A percentile compares a stretch with the other conserved stretches of the same genome.
Evolutionary conservation across 2,888 invertebrate genomes (phyloP).

Genomic region (Hydriomena furcata): DNA sequence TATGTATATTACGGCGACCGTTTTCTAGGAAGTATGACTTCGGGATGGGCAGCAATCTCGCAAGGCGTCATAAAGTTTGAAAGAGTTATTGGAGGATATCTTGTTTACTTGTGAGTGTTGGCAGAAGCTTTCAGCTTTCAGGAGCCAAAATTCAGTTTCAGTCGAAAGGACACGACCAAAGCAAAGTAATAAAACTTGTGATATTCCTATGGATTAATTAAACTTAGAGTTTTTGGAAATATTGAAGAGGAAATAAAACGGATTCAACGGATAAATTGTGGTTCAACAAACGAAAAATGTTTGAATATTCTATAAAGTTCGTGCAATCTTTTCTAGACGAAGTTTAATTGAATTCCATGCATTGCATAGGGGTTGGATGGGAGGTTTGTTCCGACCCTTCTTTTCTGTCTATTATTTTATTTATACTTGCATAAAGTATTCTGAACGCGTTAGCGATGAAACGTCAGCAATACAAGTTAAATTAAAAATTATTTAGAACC

Average conservation of each 20-base stretch:
- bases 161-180: too few relatives aligned
- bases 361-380: too few relatives aligned
- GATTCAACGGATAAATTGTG: slow-evolving; percentile 11
- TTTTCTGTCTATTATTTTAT: too few relatives aligned
- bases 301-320: slow-evolving; percentile 9
- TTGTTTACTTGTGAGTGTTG: neutral
- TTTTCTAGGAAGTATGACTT: neutral
- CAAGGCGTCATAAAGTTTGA: slow-evolving; percentile 2
- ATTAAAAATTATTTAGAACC: too few relatives aligned
- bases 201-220: too few relatives aligned
- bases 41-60: slow-evolving; percentile 29
- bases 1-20: neutral
- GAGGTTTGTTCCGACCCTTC: too few relatives aligned
- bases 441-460: too few relatives aligned
- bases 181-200: too few relatives aligned
- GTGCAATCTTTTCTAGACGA: slow-evolving; percentile 6
- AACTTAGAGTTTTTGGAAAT: too few relatives aligned
- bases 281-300: slow-evolving; percentile 18
- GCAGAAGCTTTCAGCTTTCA: neutral
- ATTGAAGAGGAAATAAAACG: too few relatives aligned
- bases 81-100: slow-evolving; percentile 4
- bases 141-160: neutral
- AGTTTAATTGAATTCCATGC: slow-evolving; percentile 19
- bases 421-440: too few relatives aligned
- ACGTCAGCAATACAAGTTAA: too few relatives aligned